Evolutionary conservation across 2,113 vertebrate genomes (phyloP).

Genomic region (Todiramphus chloris): DNA sequence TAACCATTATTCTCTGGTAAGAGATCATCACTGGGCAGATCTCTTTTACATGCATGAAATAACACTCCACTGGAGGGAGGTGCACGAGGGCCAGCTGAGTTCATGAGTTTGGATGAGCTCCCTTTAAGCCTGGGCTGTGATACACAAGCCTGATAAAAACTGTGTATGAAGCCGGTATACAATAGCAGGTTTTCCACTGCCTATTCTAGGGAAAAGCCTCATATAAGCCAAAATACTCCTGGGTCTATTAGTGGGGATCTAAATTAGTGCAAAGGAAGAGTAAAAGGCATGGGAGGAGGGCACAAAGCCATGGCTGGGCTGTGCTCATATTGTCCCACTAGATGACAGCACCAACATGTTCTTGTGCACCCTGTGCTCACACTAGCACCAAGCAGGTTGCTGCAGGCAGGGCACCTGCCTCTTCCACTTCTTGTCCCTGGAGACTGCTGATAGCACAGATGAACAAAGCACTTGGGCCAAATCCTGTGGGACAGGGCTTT

Average conservation of each 20-base stretch:
- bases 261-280: background rate
- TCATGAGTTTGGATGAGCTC: background rate
- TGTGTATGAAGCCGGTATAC: background rate
- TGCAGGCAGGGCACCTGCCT: background rate
- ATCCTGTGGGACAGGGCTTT: background rate
- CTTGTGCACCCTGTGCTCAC: rapidly evolving
- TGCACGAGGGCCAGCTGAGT: background rate
- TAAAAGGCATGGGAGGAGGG: background rate
- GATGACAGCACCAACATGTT: slow-evolving; percentile 47
- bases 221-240: background rate
- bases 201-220: background rate
- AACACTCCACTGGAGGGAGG: background rate
- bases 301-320: background rate
- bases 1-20: background rate
- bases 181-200: background rate
- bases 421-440: background rate
- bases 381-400: background rate
- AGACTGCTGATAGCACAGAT: rapidly evolving
- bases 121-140: background rate
- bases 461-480: background rate
- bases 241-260: background rate
- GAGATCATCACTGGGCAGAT: background rate
- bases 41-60: background rate
- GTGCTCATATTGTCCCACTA: slow-evolving; percentile 6
- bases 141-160: background rate